phyloP scores from a whole-genome alignment of 2,888 invertebrate species.

The Melinopterus prodromus region DNA sequence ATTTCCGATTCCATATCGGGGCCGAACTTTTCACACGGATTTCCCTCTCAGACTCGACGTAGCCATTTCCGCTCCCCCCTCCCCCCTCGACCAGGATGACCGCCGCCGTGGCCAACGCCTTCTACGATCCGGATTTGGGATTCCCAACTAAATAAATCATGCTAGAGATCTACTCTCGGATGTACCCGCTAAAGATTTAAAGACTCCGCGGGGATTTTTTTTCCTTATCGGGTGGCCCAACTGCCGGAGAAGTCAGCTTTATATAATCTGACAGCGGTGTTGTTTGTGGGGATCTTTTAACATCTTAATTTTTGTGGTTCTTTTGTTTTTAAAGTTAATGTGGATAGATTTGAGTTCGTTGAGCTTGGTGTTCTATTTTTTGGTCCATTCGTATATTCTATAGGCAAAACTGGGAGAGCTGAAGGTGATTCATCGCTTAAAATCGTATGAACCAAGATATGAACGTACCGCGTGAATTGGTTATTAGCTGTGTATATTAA shows the following conservation, averaged over 20 bases:
- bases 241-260: neutral
- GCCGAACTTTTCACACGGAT: slow-evolving; percentile 17
- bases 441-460: too few relatives aligned
- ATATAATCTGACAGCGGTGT: too few relatives aligned
- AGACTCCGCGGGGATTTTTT: neutral
- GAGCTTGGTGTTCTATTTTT: too few relatives aligned
- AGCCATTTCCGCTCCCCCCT: neutral
- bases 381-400: too few relatives aligned
- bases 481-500: too few relatives aligned
- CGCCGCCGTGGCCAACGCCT: neutral
- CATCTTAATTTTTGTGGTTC: too few relatives aligned
- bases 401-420: too few relatives aligned
- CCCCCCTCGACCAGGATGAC: neutral
- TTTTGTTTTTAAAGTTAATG: too few relatives aligned
- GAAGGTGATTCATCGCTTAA: too few relatives aligned
- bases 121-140: neutral
- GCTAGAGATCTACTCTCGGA: neutral
- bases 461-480: too few relatives aligned
- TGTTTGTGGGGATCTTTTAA: too few relatives aligned
- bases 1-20: slow-evolving; percentile 38
- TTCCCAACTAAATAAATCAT: neutral
- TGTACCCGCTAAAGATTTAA: neutral
- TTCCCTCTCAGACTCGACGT: neutral
- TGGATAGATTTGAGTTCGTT: too few relatives aligned
- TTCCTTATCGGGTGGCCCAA: neutral